Conservation (phyloP, 1,140 invertebrate species). For the Drosophila novamexicana region DNA sequence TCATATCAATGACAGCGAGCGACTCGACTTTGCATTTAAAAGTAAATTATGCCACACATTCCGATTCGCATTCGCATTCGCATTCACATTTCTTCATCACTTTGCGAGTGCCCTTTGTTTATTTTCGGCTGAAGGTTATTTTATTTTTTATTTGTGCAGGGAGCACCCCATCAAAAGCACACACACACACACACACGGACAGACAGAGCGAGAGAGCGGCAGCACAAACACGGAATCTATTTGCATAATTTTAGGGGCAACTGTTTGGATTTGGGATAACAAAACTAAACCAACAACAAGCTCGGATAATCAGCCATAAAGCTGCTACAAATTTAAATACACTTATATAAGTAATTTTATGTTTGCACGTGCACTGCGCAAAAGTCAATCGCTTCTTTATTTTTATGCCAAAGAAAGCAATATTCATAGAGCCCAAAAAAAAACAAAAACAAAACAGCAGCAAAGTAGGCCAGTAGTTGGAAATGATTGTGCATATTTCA, state of each 20-base stretch:
- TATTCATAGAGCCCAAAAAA: not conserved
- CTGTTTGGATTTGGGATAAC: constrained; percentile 7
- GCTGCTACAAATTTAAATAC: constrained; percentile 45
- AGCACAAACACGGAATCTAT: constrained; percentile 41
- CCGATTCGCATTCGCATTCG: not conserved
- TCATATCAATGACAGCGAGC: constrained; percentile 68
- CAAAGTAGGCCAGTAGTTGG: not conserved
- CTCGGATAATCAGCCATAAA: constrained; percentile 48
- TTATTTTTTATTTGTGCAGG: constrained; percentile 3
- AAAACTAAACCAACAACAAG: constrained; percentile 41
- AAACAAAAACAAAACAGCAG: too few relatives aligned
- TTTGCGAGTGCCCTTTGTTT: constrained; percentile 1
- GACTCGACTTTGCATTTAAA: constrained; percentile 76
- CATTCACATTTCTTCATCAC: constrained; percentile 30
- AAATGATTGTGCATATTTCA: too few relatives aligned
- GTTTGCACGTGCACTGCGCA: constrained; percentile 30
- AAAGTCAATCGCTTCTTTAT: constrained; percentile 37
- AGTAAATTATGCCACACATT: constrained; percentile 65
- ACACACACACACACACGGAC: constrained; percentile 28
- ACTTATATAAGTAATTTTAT: constrained; percentile 30
- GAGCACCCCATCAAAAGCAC: constrained; percentile 13
- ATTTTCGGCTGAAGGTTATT: constrained; percentile 1
- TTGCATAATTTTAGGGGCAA: constrained; percentile 58
- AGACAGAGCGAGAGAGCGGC: not conserved
- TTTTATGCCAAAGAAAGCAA: constrained; percentile 10